Percentiles rank a stretch among this genome's conserved stretches.
Conservation (phyloP, 2,113 vertebrate species). For the Hemiprocne comata region DNA sequence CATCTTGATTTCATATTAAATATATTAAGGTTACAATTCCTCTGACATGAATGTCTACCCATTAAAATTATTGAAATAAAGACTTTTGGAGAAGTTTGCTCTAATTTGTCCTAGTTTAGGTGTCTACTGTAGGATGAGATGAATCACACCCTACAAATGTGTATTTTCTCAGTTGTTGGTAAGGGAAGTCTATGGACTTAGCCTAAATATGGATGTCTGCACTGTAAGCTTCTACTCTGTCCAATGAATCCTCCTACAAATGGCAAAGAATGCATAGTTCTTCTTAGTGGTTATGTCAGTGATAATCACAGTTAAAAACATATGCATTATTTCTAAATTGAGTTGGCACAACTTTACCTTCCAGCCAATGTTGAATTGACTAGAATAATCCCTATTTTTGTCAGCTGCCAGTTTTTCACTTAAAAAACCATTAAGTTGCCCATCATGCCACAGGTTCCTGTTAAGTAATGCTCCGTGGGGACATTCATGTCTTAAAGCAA, state of each 20-base stretch:
- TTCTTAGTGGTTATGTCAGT: not conserved
- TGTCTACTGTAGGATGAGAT: not conserved
- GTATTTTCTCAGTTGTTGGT: not conserved
- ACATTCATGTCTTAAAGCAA: not conserved
- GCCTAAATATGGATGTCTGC: not conserved
- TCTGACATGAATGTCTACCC: not conserved
- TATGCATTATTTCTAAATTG: not conserved
- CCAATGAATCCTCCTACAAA: slow-evolving; percentile 18
- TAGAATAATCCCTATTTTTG: not conserved
- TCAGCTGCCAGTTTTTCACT: not conserved
- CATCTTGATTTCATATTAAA: not conserved
- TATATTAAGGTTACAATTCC: not conserved
- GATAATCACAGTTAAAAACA: not conserved
- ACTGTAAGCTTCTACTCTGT: not conserved
- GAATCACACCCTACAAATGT: not conserved
- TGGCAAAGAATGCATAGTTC: not conserved
- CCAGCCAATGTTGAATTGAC: not conserved
- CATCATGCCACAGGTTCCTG: not conserved
- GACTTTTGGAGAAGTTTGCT: not conserved
- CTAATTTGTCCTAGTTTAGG: not conserved
- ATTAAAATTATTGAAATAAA: not conserved
- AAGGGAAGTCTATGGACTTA: not conserved
- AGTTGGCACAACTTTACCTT: not conserved
- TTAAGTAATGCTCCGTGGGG: not conserved
- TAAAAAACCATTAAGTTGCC: not conserved